These are phyloP conservation scores for Petroica traversi DNA, from an alignment of 2,113 vertebrate species.

Conservation along the genomic window DNA sequence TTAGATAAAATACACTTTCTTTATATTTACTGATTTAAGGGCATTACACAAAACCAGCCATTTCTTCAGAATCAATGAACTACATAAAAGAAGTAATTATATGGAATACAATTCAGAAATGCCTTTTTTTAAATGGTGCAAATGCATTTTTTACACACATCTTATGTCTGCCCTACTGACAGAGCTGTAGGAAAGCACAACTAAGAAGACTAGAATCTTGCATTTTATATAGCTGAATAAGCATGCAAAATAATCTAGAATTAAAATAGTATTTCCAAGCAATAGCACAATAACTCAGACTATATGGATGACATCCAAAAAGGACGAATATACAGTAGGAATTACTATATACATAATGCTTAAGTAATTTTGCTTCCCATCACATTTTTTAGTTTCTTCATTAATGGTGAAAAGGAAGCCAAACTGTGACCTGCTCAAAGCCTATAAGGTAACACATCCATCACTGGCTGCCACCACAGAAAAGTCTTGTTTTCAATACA, in stretches of 20 bases:
- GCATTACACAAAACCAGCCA: neutral
- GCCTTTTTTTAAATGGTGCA: neutral
- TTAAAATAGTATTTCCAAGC: neutral
- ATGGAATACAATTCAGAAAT: neutral
- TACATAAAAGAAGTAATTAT: neutral
- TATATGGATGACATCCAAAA: neutral
- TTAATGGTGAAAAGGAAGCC: neutral
- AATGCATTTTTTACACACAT: neutral
- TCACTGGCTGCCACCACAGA: neutral
- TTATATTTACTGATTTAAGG: neutral
- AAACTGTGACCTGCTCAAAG: neutral
- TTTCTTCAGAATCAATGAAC: neutral
- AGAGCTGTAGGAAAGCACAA: neutral
- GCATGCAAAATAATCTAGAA: neutral
- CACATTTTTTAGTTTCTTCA: neutral
- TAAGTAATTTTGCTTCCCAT: neutral
- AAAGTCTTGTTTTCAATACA: neutral
- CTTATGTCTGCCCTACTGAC: neutral
- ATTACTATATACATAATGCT: neutral
- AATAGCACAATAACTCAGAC: neutral
- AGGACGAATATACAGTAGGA: neutral
- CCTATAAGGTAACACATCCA: neutral
- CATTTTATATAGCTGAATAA: neutral
- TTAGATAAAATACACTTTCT: conserved; percentile 11
- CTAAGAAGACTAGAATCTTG: neutral